Base-by-base conservation (phyloP, 2,888 invertebrate species). In the Palloptera scutellata region DNA sequence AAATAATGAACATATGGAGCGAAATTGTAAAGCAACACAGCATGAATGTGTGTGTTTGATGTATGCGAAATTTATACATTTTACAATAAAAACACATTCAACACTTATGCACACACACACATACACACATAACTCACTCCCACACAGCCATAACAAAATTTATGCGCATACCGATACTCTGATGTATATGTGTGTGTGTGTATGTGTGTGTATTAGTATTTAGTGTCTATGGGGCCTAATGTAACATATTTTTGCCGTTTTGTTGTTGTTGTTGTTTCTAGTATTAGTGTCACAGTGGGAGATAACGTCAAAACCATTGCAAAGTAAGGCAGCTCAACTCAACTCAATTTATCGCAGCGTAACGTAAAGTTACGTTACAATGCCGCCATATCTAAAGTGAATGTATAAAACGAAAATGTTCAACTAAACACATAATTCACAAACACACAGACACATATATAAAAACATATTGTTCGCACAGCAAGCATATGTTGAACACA, bases 101-200 rank as follows among this genome's bases (percentile, higher is more conserved):
- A 30, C 30, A 30, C 30, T 30, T 10, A 13, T 12, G 45, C 19
- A 43, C 5, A 51, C 17, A 5, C n/a, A 51, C n/a, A 59, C 9
- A 61, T 13, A 10, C 13, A 45, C 45, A 13, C 45, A 45, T 45
- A 45, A 13, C 13, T 45, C 45, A 12, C 40, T 9, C 12, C 15
- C 51, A 15, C 43, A 67, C 62, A 52, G 68, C 63, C 70, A 69
- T 68, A 69, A 17, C 42, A 15, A 1, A 30, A 20, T 1, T 11
- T 74, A 77, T 68, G 57, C 15, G 41, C 72, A 72, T 72, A 71
- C 68, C 13, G 74, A 72, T 58, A 43, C 13, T 42, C 40, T 59
- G 15, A n/a, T 19, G 15, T 17, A 57, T 12, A 15, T 15, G 10
- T 58, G 13, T 30, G 42, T 2, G 15, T n/a, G 40, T 42, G 20